Conservation (phyloP, 2,113 vertebrate species). For the Falco punctatus region DNA sequence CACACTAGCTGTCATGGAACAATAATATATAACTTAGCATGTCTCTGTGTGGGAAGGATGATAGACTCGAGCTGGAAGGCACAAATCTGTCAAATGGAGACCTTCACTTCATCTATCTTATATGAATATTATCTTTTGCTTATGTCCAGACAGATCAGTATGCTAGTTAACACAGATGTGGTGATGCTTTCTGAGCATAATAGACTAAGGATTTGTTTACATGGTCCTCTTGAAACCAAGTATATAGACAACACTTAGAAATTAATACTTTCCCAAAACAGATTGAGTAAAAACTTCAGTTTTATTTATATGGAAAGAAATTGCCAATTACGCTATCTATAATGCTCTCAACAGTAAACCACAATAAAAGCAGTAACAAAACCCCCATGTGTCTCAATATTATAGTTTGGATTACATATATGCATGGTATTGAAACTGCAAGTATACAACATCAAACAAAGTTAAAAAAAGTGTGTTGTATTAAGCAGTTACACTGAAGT, state of each 20-base stretch:
- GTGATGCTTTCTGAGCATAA: background rate
- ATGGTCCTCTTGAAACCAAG: background rate
- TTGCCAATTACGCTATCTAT: fast-evolving
- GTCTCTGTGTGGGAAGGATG: constrained; percentile 10
- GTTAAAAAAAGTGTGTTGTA: background rate
- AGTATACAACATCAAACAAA: background rate
- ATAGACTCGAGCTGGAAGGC: constrained; percentile 49
- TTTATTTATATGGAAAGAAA: background rate
- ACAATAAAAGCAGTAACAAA: background rate
- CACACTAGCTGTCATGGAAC: constrained; percentile 54
- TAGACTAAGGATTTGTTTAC: background rate
- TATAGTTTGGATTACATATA: background rate
- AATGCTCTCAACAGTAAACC: background rate
- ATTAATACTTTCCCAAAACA: background rate
- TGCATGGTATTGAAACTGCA: background rate
- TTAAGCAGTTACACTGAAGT: background rate
- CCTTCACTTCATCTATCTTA: background rate
- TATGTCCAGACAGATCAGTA: constrained; percentile 3
- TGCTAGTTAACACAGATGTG: background rate
- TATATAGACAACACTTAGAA: background rate
- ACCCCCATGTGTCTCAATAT: background rate
- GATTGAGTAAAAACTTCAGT: background rate
- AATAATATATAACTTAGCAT: constrained; percentile 25
- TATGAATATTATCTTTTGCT: background rate
- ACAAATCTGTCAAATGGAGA: constrained; percentile 12